Evolutionary conservation across 30 jellyfish, hydroid and myxozoan species (phyloP).

Genomic region (Hydractinia symbiolongicarpus): DNA sequence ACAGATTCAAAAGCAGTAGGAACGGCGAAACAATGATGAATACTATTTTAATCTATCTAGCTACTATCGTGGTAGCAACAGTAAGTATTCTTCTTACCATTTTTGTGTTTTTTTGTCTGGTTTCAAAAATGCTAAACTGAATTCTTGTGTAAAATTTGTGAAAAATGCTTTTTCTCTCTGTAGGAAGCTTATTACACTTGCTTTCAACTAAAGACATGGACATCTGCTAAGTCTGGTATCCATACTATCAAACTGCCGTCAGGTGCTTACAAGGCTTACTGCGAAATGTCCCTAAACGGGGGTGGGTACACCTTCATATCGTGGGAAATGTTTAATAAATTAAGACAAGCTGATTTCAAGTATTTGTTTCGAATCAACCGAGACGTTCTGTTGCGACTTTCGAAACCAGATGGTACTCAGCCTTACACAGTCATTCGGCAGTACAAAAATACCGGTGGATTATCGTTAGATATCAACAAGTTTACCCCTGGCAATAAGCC

Average conservation of each 20-base stretch:
- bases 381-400: slow-evolving; percentile 41
- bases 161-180: no score
- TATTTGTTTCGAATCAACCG: slow-evolving; percentile 20
- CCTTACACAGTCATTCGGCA: slow-evolving; percentile 45
- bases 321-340: not conserved
- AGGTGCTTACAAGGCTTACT: slow-evolving; percentile 32
- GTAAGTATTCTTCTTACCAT: no score
- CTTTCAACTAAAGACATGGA: no score
- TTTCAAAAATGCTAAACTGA: no score
- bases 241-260: slow-evolving; percentile 27
- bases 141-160: no score
- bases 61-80: no score
- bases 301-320: slow-evolving; percentile 51
- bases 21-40: no score
- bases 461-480: slow-evolving; percentile 31
- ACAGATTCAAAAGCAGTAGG: no score
- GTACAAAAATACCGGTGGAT: slow-evolving; percentile 27
- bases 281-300: slow-evolving; percentile 48
- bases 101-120: no score
- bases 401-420: slow-evolving; percentile 39
- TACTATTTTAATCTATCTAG: no score
- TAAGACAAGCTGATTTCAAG: slow-evolving; percentile 28
- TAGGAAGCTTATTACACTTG: no score
- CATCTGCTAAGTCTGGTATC: slow-evolving; percentile 10
- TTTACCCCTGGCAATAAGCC: slow-evolving; percentile 25